Percentiles rank a stretch among this genome's conserved stretches.
phyloP scores from a whole-genome alignment of 2,888 invertebrate genomes.

The Chymomyza procnemis region DNA sequence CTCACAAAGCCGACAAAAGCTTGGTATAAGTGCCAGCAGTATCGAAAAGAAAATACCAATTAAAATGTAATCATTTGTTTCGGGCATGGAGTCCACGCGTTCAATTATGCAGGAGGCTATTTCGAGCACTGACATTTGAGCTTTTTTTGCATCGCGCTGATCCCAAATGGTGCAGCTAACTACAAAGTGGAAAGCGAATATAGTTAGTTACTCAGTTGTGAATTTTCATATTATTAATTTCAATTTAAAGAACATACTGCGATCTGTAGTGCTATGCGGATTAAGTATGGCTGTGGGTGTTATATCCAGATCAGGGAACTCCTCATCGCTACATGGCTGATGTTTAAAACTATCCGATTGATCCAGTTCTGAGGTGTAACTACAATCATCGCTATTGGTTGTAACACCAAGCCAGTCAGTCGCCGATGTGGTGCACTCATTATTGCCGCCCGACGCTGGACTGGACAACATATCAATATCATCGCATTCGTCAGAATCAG shows the following conservation, averaged over 20 bases:
- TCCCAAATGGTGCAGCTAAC: slow-evolving; percentile 98
- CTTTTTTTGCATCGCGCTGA: slow-evolving; percentile 91
- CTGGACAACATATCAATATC: slow-evolving; percentile 83
- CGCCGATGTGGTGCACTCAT: slow-evolving; percentile 82
- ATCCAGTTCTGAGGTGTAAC: slow-evolving; percentile 88
- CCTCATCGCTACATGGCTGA: slow-evolving; percentile 78
- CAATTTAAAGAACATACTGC: slow-evolving; percentile 81
- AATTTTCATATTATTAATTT: neutral
- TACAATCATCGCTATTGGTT: slow-evolving; percentile 87
- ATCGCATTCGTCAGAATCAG: slow-evolving; percentile 78
- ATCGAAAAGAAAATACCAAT: slow-evolving; percentile 83
- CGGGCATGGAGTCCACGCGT: slow-evolving; percentile 90
- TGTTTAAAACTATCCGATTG: slow-evolving; percentile 82
- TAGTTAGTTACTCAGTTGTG: neutral
- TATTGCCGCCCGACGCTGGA: slow-evolving; percentile 79
- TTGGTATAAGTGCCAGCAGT: slow-evolving; percentile 82
- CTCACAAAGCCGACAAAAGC: slow-evolving; percentile 79
- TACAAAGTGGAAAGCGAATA: slow-evolving; percentile 75
- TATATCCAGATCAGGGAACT: slow-evolving; percentile 82
- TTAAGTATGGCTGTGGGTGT: slow-evolving; percentile 87
- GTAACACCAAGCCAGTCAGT: slow-evolving; percentile 94
- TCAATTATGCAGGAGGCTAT: slow-evolving; percentile 96
- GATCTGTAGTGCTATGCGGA: slow-evolving; percentile 86
- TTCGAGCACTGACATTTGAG: slow-evolving; percentile 94
- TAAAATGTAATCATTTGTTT: slow-evolving; percentile 89